phyloP scores from a whole-genome alignment of 2,888 invertebrate genomes.

The Orthosia cruda region DNA sequence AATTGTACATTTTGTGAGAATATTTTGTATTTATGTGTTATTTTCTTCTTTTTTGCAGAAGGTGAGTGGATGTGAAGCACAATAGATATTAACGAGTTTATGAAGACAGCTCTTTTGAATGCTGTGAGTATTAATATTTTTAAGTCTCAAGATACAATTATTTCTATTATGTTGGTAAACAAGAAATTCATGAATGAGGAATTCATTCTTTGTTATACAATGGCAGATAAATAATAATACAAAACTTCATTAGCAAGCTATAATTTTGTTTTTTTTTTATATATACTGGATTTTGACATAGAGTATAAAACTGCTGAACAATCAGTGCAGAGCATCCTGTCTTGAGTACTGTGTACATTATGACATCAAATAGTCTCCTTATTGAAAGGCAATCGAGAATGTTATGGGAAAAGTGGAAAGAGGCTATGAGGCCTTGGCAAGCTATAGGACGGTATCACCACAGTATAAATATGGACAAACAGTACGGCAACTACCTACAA shows the following conservation, averaged over 20 bases:
- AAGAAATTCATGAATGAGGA: not conserved
- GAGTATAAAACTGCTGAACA: not conserved
- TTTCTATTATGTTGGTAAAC: not conserved
- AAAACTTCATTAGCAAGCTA: too few species aligned
- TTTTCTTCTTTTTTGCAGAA: constrained; percentile 88
- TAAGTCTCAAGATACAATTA: not conserved
- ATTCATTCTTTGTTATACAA: too few species aligned
- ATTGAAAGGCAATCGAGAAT: not conserved
- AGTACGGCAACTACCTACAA: too few species aligned
- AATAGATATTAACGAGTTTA: constrained; percentile 61
- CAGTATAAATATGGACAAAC: too few species aligned
- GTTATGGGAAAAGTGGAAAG: too few species aligned
- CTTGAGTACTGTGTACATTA: not conserved
- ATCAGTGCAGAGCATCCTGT: not conserved
- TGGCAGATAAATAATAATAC: too few species aligned
- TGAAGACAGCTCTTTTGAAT: constrained; percentile 49
- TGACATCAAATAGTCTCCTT: not conserved
- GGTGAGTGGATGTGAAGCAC: constrained; percentile 81
- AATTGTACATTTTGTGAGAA: constrained; percentile 76
- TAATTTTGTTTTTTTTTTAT: too few species aligned
- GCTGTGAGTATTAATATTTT: constrained; percentile 49
- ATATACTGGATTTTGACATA: not conserved
- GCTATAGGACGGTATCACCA: too few species aligned
- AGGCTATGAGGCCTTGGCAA: too few species aligned
- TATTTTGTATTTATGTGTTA: constrained; percentile 74